Conservation (phyloP, 2,888 invertebrate species). For the Tanytarsus gracilentus region DNA sequence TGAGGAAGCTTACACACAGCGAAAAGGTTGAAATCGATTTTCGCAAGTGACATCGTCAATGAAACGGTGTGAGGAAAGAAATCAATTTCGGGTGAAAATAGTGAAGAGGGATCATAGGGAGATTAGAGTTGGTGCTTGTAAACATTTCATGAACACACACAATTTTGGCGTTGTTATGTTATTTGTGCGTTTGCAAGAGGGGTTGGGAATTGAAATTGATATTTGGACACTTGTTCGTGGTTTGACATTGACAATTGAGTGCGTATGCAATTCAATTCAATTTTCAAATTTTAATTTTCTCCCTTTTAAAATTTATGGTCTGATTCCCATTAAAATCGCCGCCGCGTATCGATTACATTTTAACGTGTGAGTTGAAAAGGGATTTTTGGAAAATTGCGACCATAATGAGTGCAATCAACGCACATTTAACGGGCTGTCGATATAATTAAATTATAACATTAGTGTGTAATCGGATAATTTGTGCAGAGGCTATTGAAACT, state of each 20-base stretch:
- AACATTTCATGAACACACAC: background rate
- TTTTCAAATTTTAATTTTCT: background rate
- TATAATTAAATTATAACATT: slow-evolving; percentile 25
- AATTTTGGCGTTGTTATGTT: background rate
- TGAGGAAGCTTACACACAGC: background rate
- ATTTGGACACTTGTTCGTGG: slow-evolving; percentile 32
- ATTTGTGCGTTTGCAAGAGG: background rate
- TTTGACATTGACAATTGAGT: slow-evolving; percentile 32
- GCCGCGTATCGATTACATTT: slow-evolving; percentile 29
- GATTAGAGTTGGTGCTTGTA: slow-evolving; percentile 17
- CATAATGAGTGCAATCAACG: background rate
- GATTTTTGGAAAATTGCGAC: background rate
- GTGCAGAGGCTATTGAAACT: slow-evolving; percentile 1
- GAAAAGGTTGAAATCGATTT: slow-evolving; percentile 2
- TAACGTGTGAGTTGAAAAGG: background rate
- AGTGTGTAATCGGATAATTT: slow-evolving; percentile 18
- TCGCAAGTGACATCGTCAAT: background rate
- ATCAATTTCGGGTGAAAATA: too few species aligned
- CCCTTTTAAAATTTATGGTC: too few species aligned
- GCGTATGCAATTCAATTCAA: slow-evolving; percentile 1
- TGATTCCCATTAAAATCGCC: slow-evolving; percentile 28
- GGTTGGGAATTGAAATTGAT: slow-evolving; percentile 2
- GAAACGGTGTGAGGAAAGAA: background rate
- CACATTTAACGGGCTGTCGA: background rate
- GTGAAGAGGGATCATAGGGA: slow-evolving; percentile 19